These are phyloP conservation scores for Doryteuthis pealeii DNA, from an alignment of 1,140 invertebrate species.

Conservation along the genomic window DNA sequence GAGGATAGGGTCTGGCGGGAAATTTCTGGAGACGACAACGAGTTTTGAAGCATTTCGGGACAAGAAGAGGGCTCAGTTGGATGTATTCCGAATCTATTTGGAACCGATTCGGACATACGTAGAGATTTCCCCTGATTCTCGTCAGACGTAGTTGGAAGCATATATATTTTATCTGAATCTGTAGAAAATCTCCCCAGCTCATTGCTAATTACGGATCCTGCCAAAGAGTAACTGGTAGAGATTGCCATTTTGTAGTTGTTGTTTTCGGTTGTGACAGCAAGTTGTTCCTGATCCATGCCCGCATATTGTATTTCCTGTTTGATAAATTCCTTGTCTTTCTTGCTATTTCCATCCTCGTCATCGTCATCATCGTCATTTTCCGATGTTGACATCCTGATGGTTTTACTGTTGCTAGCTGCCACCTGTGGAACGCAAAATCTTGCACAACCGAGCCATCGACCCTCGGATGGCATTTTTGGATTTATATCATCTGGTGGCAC, in stretches of 20 bases:
- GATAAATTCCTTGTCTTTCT: not conserved
- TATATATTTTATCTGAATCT: not conserved
- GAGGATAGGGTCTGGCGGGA: not conserved
- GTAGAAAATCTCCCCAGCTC: not conserved
- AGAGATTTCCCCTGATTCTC: not conserved
- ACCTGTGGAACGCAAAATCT: not conserved
- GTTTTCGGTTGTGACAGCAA: not conserved
- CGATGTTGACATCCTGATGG: not conserved
- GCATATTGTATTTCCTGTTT: conserved; percentile 1
- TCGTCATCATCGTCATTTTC: not conserved
- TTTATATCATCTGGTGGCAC: conserved; percentile 6
- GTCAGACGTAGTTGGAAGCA: not conserved
- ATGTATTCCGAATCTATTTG: not conserved
- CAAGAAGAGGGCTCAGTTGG: not conserved
- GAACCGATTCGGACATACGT: not conserved
- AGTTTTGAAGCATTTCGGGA: conserved; percentile 1
- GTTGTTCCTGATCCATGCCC: not conserved
- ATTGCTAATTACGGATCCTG: not conserved
- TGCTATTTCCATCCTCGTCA: not conserved
- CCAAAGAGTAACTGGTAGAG: conserved; percentile 2
- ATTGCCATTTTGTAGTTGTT: not conserved
- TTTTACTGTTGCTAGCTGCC: not conserved
- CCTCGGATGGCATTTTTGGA: not conserved
- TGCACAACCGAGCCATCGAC: conserved; percentile 8
- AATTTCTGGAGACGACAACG: conserved; percentile 2